These are phyloP conservation scores for Spilarctia lutea DNA, from an alignment of 2,888 invertebrate species.

Conservation along the genomic window DNA sequence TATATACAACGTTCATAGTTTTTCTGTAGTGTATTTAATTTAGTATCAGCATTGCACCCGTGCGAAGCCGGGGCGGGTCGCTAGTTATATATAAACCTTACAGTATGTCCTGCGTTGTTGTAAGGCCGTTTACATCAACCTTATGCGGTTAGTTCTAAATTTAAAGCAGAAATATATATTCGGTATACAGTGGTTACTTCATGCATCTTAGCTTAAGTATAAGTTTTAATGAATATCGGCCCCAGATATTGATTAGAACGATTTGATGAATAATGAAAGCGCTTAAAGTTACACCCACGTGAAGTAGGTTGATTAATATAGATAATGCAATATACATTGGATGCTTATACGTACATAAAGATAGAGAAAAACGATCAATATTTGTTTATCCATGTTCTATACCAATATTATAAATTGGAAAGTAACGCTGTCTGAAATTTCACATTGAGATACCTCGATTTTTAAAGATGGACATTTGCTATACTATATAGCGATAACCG, in stretches of 20 bases:
- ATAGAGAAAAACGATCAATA: neutral
- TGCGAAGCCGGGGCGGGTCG: too few species aligned
- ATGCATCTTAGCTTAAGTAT: neutral
- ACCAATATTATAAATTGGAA: too few species aligned
- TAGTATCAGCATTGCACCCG: too few species aligned
- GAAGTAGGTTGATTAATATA: neutral
- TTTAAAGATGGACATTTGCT: too few species aligned
- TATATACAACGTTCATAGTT: too few species aligned
- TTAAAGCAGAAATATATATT: neutral
- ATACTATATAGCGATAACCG: too few species aligned
- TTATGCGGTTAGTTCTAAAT: neutral
- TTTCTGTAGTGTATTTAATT: too few species aligned
- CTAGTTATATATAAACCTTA: conserved; percentile 1
- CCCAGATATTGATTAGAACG: neutral
- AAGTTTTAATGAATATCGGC: conserved; percentile 5
- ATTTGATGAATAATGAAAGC: neutral
- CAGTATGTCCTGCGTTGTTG: neutral
- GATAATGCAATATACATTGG: neutral
- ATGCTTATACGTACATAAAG: neutral
- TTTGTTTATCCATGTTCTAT: too few species aligned
- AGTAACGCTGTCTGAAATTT: too few species aligned
- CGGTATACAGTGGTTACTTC: neutral
- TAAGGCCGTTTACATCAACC: neutral
- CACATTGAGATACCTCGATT: too few species aligned
- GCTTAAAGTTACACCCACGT: neutral